Base-by-base conservation (phyloP, 2,113 vertebrate genomes). In the Mixornis gularis region DNA sequence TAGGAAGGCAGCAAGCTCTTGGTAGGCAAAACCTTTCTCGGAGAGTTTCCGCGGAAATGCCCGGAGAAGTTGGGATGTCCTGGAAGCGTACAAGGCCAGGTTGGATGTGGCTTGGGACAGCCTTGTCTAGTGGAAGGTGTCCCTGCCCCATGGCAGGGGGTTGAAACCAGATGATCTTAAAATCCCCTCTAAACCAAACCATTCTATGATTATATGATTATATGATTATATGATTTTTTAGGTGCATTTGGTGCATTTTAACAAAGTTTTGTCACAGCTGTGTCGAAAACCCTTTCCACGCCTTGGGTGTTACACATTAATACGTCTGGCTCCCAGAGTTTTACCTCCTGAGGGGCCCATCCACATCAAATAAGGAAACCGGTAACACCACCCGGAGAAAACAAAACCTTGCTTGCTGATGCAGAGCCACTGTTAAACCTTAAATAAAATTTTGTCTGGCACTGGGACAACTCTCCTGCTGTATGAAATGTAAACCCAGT, bases 401-500 rank as follows among this genome's bases (percentile, higher is more conserved):
- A 24, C 22, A 38, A 44, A 46, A 17, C 26, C 6, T 2, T 1
- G 24, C 55, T 55, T 65, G 19, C 60, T 80, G 26, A 8, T 21
- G 20, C 25, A 27, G 17, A 46, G 22, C 34, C 21, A 7, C 27
- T 70, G 38, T 53, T 68, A 56, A 68, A 24, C 16, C 20, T 5
- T 26, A 26, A 24, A 27, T n/a, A 9, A 48, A 60, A 6, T 21
- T 36, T 30, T 7, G 1, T 36, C 36, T 55, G 60, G 14, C 40
- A 46, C 40, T 74, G 40, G 17, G n/a, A 30, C 62, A 38, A 3
- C 20, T 40, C 40, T 73, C 2, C 6, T 32, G 32, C 24, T 30
- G 13, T 16, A 1, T 24, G 62, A 43, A 44, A 12, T 41, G 58
- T 48, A 36, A 34, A 27, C 5, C 5, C 0, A 0, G 8, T 5